Conservation (phyloP, 2,888 invertebrate genomes). For the Hoplodrina blanda region DNA sequence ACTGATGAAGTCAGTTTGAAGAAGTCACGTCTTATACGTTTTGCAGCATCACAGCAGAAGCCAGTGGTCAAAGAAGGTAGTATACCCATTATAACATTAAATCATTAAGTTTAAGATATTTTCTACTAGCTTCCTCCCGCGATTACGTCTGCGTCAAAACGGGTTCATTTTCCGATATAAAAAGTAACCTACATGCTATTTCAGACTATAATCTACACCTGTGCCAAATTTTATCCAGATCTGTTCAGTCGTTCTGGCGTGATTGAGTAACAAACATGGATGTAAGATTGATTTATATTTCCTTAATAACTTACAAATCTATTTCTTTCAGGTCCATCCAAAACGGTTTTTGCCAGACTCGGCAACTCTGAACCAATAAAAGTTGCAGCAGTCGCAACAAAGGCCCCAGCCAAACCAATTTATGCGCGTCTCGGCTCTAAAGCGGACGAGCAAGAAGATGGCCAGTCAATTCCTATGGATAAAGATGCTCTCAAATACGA, state of each 20-base stretch:
- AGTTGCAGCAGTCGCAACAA: constrained; percentile 54
- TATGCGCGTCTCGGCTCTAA: constrained; percentile 84
- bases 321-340: constrained; percentile 64
- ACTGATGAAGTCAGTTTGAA: constrained; percentile 71
- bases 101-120: neutral
- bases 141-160: too few species aligned
- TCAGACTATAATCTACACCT: too few species aligned
- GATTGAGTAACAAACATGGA: too few species aligned
- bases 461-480: constrained; percentile 73
- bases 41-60: constrained; percentile 67
- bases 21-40: constrained; percentile 81
- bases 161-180: too few species aligned
- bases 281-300: neutral
- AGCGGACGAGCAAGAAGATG: constrained; percentile 48
- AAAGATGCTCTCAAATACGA: constrained; percentile 86
- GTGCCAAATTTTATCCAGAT: too few species aligned
- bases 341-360: constrained; percentile 85
- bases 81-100: neutral
- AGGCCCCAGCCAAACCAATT: constrained; percentile 77
- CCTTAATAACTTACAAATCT: neutral
- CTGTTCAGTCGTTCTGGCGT: too few species aligned
- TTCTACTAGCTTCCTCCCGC: too few species aligned
- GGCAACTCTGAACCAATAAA: constrained; percentile 76
- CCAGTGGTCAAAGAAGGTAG: constrained; percentile 77
- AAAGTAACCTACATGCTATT: too few species aligned